Evolutionary conservation across 1,140 invertebrate genomes (phyloP).

Genomic region (Arion vulgaris): DNA sequence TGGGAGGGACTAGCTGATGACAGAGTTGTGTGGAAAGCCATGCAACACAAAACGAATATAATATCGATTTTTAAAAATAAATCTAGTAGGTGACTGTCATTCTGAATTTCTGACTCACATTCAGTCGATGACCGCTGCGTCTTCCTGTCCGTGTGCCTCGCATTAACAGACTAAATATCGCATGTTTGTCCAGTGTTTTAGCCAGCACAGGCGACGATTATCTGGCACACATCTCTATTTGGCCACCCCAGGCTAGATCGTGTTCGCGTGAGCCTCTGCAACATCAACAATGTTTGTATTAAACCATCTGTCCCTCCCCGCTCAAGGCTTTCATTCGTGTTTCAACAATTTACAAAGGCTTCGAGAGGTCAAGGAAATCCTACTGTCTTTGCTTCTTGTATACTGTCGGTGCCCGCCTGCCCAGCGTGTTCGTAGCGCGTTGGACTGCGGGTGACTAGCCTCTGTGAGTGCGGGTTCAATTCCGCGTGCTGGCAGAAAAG

Average conservation of each 20-base stretch:
- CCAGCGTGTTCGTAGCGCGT: no score
- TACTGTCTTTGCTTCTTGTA: background rate
- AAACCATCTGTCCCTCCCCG: background rate
- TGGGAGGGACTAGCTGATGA: no score
- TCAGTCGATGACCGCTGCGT: background rate
- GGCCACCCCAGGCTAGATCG: background rate
- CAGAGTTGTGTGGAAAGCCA: no score
- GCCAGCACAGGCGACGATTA: background rate
- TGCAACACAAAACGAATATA: no score
- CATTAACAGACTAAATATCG: background rate
- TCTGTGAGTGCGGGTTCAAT: no score
- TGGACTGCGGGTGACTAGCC: no score
- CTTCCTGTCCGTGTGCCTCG: background rate
- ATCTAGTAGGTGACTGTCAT: no score
- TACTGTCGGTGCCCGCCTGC: background rate
- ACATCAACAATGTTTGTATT: background rate
- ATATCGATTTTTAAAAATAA: no score
- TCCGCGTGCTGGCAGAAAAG: no score
- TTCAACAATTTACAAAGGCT: background rate
- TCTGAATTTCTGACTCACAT: no score
- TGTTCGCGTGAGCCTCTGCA: background rate
- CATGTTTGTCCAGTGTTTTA: constrained; percentile 1
- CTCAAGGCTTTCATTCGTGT: background rate
- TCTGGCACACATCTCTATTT: background rate
- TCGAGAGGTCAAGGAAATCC: background rate